Evolutionary conservation across 2,797 vertebrate genomes (phyloP).

Genomic region (Chloroceryle inda): DNA sequence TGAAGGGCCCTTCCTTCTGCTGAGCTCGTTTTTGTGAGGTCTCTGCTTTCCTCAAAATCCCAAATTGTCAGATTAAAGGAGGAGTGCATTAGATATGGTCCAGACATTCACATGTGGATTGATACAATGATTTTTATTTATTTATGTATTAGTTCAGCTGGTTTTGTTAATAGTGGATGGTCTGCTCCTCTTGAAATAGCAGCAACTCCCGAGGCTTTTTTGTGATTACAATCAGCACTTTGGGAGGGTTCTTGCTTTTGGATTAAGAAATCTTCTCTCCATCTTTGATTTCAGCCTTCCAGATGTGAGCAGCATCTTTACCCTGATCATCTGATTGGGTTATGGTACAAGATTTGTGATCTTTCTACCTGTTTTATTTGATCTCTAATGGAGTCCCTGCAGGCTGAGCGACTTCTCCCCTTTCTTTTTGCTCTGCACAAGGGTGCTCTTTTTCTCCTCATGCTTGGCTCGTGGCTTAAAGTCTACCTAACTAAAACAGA

Average conservation of each 20-base stretch:
- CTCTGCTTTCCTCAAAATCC: neutral
- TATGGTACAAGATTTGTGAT: accelerated
- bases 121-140: neutral
- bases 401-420: neutral
- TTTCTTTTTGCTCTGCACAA: neutral
- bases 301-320: neutral
- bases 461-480: neutral
- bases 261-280: neutral
- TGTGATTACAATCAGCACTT: neutral
- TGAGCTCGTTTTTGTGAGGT: neutral
- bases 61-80: neutral
- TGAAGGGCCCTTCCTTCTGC: neutral
- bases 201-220: neutral
- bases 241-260: neutral
- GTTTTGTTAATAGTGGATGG: neutral
- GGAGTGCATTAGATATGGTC: neutral
- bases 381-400: neutral
- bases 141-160: neutral
- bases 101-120: accelerated
- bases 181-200: neutral
- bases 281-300: neutral
- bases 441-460: neutral
- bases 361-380: neutral
- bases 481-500: neutral
- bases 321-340: neutral